Base-by-base conservation (phyloP, 2,888 invertebrate species). In the Leptopilina myrica region DNA sequence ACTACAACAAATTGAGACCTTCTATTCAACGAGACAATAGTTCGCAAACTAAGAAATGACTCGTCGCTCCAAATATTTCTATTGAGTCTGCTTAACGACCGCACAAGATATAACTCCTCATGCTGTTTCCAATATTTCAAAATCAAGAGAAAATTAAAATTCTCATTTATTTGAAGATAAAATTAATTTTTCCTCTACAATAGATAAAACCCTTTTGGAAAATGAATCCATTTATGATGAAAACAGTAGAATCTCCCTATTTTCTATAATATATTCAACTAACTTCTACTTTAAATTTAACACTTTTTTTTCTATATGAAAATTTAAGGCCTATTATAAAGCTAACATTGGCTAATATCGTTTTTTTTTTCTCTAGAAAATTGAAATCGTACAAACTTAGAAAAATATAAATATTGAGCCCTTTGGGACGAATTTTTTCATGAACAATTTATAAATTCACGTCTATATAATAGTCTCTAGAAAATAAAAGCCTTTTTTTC, bases 361-460 rank as follows among this genome's bases (percentile, higher is more conserved):
- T 5, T 8, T 11, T 7, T 7, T 46, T 7, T 49, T 49, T 49
- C 49, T 11, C 56, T 73, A 56, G 33, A 56, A 59, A 73, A 40
- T 73, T 56, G 33, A 73, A 73, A 73, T n/a, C n/a, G 73, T 73
- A 73, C 73, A 73, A 73, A 73, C 73, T 73, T 73, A 73, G 73
- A 73, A 73, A 73, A 73, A 73, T 73, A 73, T 73, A 9, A 73
- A 73, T 73, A n/a, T 26, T 62, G 62, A 73, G 5, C 53, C n/a
- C 56, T 73, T 56, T 33, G 9, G 56, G 73, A 40, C 56, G 14
- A 56, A 73, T 73, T 73, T 56, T 5, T 56, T 5, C n/a, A 73
- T 56, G 73, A 73, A 73, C 73, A 33, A 56, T 73, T 33, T 73
- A 33, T 73, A 56, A 73, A 73, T 20, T 20, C 53, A 56, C 53